Evolutionary conservation across 2,888 invertebrate genomes (phyloP).

Genomic region (Antitype chi): DNA sequence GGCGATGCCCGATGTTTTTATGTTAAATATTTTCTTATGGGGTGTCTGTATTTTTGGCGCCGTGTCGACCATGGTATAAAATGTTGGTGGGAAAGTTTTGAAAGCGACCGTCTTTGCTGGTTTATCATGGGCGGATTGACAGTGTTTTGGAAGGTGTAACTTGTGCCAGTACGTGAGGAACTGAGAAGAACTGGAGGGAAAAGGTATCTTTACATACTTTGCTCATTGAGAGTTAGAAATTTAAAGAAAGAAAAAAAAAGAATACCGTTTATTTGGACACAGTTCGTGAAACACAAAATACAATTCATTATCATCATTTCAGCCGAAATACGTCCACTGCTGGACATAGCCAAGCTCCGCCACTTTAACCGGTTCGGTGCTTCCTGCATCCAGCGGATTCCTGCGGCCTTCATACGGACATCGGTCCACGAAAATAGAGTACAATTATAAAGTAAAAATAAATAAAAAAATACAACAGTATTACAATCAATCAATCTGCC

Average conservation of each 20-base stretch:
- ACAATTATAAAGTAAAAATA: too few relatives aligned
- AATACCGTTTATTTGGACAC: too few relatives aligned
- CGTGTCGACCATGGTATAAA: constrained; percentile 21
- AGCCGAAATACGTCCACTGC: too few relatives aligned
- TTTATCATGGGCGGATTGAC: background rate
- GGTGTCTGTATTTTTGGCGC: constrained; percentile 55
- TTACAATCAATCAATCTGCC: too few relatives aligned
- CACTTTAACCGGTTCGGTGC: too few relatives aligned
- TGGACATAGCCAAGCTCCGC: too few relatives aligned
- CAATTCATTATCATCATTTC: too few relatives aligned
- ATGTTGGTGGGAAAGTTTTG: constrained; percentile 12
- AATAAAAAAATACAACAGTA: too few relatives aligned
- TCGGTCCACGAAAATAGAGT: too few relatives aligned
- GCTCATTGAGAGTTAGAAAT: background rate
- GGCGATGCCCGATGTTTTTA: constrained; percentile 73
- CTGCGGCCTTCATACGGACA: too few relatives aligned
- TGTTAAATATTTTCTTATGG: constrained; percentile 70
- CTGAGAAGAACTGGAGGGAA: background rate
- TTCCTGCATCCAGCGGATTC: too few relatives aligned
- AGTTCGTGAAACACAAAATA: too few relatives aligned
- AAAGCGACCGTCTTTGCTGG: background rate
- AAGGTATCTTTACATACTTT: background rate
- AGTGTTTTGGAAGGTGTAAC: background rate
- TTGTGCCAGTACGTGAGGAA: background rate
- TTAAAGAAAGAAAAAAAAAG: background rate